A percentile compares a stretch with the other conserved stretches of the same genome.
Evolutionary conservation across 1,140 invertebrate species (phyloP).

Genomic region (Macrosteles quadrilineatus): DNA sequence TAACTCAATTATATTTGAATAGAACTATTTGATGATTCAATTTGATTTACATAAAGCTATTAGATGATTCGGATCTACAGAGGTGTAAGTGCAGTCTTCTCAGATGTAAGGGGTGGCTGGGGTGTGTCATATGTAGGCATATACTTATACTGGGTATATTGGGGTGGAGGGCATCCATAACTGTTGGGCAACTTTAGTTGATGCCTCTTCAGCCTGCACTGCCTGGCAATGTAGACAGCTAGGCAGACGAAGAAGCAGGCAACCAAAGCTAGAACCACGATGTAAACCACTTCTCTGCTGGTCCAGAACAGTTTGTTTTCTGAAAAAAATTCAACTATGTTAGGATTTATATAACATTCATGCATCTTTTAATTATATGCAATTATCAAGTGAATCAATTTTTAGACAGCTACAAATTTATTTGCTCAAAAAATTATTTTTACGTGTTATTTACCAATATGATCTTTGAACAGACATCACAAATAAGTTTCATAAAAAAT

Average conservation of each 20-base stretch:
- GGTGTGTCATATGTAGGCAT: constrained; percentile 36
- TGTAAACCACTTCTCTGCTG: constrained; percentile 31
- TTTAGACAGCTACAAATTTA: too few relatives aligned
- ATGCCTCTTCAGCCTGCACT: constrained; percentile 30
- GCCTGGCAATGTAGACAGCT: constrained; percentile 18
- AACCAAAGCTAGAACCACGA: constrained; percentile 28
- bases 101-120: constrained; percentile 7
- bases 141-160: constrained; percentile 41
- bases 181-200: constrained; percentile 34
- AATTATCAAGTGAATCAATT: too few relatives aligned
- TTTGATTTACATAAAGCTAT: too few relatives aligned
- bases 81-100: constrained; percentile 24
- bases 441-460: too few relatives aligned
- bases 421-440: too few relatives aligned
- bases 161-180: constrained; percentile 38
- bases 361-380: too few relatives aligned
- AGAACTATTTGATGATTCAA: too few relatives aligned
- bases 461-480: too few relatives aligned
- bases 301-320: background rate
- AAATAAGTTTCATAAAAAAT: too few relatives aligned
- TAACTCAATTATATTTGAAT: too few relatives aligned
- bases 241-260: constrained; percentile 20
- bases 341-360: too few relatives aligned
- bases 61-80: too few relatives aligned
- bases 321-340: constrained; percentile 16